Base-by-base conservation (phyloP, 35 echinoderm and acorn worm species). In the Apostichopus parvimensis region DNA sequence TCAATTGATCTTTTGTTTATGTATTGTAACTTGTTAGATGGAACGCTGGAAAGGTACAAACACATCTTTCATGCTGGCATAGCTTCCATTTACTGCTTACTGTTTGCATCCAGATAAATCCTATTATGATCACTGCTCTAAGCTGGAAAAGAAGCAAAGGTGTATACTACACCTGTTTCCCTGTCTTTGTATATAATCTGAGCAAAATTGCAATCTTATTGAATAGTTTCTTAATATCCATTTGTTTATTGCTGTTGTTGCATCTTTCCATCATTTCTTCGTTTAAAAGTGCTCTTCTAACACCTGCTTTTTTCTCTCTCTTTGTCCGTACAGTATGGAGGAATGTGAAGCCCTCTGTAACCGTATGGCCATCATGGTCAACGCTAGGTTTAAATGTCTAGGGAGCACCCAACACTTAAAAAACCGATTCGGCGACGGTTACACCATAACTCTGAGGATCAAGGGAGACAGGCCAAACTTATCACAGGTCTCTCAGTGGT, bases 281-380 rank as follows among this genome's bases (percentile, higher is more conserved):
- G 2, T 45, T 45, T 0, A 45, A 45, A 45, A 45, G 34, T 45
- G 34, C 34, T 45, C 34, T 45, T 45, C 34, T 45, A 45, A 45
- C 34, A 45, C 34, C 34, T 45, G 34, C 34, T 45, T 28, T 28
- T 28, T 28, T 45, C 3, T 45, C 34, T 45, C 34, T 45, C 34
- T 61, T 61, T 61, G 7, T 12, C 58, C 58, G 12, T 12, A 61
- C 58, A 61, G 58, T 91, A 99, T 99, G 97, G 97, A 99, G 83
- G 97, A 99, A 72, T 99, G 97, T 85, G 97, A 99, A 77, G 97
- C 91, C 13, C 93, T 99, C 15, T 99, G 97, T 79, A 90, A 91
- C 56, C 91, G 97, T 6, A 87, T 99, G 12, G 97, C 95, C 20
- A 99, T 99, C 91, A 96, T 99, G 93, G 95, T 99, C 9, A 99